A percentile compares a stretch with the other conserved stretches of the same genome.
phyloP scores from a whole-genome alignment of 2,797 vertebrate species.

The Artibeus lituratus region DNA sequence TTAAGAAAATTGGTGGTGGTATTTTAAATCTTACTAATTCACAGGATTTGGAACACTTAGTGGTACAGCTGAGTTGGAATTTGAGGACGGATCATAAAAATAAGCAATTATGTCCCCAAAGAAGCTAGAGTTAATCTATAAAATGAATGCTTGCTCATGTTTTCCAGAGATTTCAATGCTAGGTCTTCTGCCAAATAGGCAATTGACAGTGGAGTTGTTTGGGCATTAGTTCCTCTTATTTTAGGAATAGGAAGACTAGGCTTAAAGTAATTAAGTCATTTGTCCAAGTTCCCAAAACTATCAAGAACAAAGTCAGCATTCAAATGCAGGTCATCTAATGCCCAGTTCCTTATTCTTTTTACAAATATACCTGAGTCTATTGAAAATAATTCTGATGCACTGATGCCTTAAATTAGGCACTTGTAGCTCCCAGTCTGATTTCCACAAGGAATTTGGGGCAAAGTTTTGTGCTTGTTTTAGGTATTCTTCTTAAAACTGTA shows the following conservation, averaged over 20 bases:
- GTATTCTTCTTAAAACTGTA: background rate
- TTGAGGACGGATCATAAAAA: background rate
- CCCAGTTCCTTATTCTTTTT: background rate
- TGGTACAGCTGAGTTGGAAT: background rate
- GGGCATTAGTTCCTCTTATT: slow-evolving; percentile 10
- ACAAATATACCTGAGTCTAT: background rate
- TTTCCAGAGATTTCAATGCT: slow-evolving; percentile 11
- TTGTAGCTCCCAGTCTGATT: background rate
- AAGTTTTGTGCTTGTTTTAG: background rate
- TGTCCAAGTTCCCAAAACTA: background rate
- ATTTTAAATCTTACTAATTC: background rate
- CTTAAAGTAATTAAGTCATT: slow-evolving; percentile 22
- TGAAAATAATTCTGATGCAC: background rate
- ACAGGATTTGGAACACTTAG: background rate
- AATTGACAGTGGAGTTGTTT: background rate
- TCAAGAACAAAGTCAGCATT: background rate
- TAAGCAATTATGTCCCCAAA: background rate
- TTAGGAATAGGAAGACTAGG: background rate
- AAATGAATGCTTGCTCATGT: slow-evolving; percentile 31
- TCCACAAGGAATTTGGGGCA: background rate
- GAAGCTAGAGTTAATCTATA: slow-evolving; percentile 21
- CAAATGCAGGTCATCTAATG: background rate
- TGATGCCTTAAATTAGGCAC: background rate
- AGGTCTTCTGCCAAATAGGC: background rate
- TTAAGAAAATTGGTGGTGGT: background rate